Base-by-base conservation (phyloP, 2,113 vertebrate genomes). In the Hippocampus abdominalis region DNA sequence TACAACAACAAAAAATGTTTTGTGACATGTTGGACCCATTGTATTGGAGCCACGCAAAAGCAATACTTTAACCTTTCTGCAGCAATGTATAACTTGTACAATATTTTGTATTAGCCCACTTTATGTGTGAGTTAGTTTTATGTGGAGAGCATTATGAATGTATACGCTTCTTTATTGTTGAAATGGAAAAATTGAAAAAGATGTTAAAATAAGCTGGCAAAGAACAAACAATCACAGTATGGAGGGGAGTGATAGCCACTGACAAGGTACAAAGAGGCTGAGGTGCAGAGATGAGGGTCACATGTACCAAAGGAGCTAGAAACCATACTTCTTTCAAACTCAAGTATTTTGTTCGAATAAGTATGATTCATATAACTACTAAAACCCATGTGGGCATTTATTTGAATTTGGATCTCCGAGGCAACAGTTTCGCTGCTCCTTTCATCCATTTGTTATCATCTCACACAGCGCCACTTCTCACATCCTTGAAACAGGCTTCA, bases 191-290 rank as follows among this genome's bases (percentile, higher is more conserved):
- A 84, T 73, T 68, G 77, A 85, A 87, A 83, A 64, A 69, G 21
- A 1, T 74, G 80, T 67, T 62, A 81, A 88, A 90, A 90, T 88
- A 89, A 79, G 77, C 8, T 4, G 2, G 53, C 81, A 75, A 76
- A 76, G 83, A 89, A 88, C 81, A 89, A 88, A 88, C 81, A 91
- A 80, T 74, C 66, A 74, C 65, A 61, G 74, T 18, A 56, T 5
- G 57, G 71, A 67, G 80, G 71, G 77, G 79, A 78, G 78, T 68
- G 78, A 71, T 84, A 83, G 61, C 77, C 46, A 73, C 69, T 23
- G 64, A 63, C 25, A 7, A 72, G 71, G 68, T 75, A 82, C 61
- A 86, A 82, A 87, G 75, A 83, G 72, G 77, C 48, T 15, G 77
- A 79, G 49, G 60, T 39, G 75, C 69, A 71, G 75, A 63, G 21